Percentiles rank a stretch among this genome's conserved stretches.
phyloP scores from a whole-genome alignment of 2,888 invertebrate species.

The Flexamia atlantica region DNA sequence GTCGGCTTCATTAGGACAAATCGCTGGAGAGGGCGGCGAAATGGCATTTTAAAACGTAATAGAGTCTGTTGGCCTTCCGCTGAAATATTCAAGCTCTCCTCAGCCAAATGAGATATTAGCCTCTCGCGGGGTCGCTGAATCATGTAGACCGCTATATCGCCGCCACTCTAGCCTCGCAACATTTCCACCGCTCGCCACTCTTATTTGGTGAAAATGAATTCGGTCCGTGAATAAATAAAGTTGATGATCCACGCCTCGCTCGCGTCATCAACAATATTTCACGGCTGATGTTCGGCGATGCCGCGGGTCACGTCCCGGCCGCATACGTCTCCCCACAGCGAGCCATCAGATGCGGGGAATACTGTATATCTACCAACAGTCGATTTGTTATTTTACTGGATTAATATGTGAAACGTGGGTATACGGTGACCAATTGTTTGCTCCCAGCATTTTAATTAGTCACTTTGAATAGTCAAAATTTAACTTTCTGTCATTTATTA shows the following conservation, averaged over 20 bases:
- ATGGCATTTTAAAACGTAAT: constrained; percentile 66
- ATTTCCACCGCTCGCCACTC: constrained; percentile 40
- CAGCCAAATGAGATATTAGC: constrained; percentile 65
- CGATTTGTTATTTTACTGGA: too few relatives aligned
- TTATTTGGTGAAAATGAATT: constrained; percentile 58
- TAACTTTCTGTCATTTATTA: too few relatives aligned
- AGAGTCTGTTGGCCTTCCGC: constrained; percentile 61
- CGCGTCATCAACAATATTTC: constrained; percentile 53
- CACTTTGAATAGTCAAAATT: too few relatives aligned
- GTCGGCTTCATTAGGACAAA: constrained; percentile 64
- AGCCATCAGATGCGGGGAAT: too few relatives aligned
- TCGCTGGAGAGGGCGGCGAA: constrained; percentile 62
- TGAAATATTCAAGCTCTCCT: constrained; percentile 62
- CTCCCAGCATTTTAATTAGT: too few relatives aligned
- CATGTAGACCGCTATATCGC: constrained; percentile 49
- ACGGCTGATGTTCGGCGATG: constrained; percentile 40
- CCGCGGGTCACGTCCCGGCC: background rate
- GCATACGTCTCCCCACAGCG: background rate
- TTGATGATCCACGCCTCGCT: constrained; percentile 49
- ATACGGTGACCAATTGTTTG: too few relatives aligned
- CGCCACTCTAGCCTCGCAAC: constrained; percentile 39
- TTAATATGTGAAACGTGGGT: too few relatives aligned
- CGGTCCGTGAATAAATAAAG: constrained; percentile 57
- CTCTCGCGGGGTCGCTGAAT: constrained; percentile 50
- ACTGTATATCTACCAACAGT: too few relatives aligned